Conservation (phyloP, 2,113 vertebrate species). For the Fregetta grallaria region DNA sequence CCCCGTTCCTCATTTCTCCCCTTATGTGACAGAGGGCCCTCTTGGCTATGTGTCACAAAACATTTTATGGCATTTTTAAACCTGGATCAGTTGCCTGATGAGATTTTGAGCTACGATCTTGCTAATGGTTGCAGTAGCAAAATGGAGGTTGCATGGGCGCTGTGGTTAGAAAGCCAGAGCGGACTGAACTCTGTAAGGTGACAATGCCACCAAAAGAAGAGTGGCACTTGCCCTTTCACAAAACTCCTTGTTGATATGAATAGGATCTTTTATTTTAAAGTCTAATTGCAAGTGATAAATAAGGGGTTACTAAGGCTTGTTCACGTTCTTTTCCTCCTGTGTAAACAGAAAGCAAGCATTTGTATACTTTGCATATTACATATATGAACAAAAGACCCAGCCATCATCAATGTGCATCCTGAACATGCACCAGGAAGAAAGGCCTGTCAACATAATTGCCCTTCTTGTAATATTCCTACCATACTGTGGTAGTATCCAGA, state of each 20-base stretch:
- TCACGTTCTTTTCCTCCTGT: not conserved
- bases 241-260: not conserved
- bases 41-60: not conserved
- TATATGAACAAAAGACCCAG: not conserved
- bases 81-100: not conserved
- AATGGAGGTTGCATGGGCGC: not conserved
- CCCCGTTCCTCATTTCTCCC: not conserved
- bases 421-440: not conserved
- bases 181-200: not conserved
- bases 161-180: accelerated
- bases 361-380: not conserved
- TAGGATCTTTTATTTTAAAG: not conserved
- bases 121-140: not conserved
- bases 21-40: not conserved
- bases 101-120: not conserved
- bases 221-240: not conserved
- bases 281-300: not conserved
- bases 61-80: not conserved
- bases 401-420: not conserved
- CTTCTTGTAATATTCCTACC: not conserved
- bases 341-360: not conserved
- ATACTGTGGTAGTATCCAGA: not conserved
- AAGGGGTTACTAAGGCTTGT: not conserved
- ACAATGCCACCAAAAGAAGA: not conserved
- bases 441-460: not conserved